Conservation (phyloP, 92 coral and sea anemone genomes). For the Zoanthus sansibaricus region DNA sequence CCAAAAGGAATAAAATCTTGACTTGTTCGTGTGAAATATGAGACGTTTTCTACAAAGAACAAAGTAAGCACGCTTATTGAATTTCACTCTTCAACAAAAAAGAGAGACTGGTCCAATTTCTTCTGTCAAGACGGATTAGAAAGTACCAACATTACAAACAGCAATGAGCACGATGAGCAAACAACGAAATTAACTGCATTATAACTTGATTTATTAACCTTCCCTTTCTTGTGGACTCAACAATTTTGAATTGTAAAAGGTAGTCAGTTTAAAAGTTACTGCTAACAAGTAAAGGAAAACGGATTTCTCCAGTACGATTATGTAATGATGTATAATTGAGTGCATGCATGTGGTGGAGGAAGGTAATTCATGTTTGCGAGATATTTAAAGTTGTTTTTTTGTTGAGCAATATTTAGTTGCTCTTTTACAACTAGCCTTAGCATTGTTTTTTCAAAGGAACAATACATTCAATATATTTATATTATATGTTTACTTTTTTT, state of each 20-base stretch:
- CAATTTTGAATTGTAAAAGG: neutral
- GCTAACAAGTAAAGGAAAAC: too few species aligned
- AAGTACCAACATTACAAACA: slow-evolving; percentile 5
- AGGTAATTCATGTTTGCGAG: neutral
- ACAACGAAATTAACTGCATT: slow-evolving; percentile 10
- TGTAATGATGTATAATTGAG: neutral
- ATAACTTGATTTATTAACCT: slow-evolving; percentile 10
- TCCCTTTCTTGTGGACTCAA: neutral
- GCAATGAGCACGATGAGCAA: neutral
- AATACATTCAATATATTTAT: too few species aligned
- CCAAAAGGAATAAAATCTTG: neutral
- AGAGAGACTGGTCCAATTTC: neutral
- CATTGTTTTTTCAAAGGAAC: too few species aligned
- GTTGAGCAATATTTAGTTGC: too few species aligned
- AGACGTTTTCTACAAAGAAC: slow-evolving; percentile 1
- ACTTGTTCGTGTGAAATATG: neutral
- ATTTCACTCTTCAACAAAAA: neutral
- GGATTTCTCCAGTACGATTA: neutral
- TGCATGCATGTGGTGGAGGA: neutral
- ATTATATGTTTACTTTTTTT: too few species aligned
- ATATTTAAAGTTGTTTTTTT: too few species aligned
- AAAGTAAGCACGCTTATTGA: slow-evolving; percentile 16
- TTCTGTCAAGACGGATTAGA: slow-evolving; percentile 11
- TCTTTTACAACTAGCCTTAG: too few species aligned
- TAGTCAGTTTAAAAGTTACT: too few species aligned